These are phyloP conservation scores for Drosophila colorata DNA, from an alignment of 2,888 invertebrate genomes.

Conservation along the genomic window DNA sequence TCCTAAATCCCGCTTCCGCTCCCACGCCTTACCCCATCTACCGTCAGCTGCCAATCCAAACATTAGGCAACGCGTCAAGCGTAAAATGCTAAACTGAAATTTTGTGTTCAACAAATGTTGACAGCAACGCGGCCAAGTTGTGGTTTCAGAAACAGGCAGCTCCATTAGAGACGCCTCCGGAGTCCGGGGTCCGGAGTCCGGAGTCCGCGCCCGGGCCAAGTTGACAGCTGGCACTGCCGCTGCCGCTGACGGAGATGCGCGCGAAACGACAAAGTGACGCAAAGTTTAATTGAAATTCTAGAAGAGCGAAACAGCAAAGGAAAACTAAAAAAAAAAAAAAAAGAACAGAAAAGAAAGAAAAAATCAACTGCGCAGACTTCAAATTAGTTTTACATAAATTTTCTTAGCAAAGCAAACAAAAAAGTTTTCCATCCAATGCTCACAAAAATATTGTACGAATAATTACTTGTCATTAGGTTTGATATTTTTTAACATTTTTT, in stretches of 20 bases:
- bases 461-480: constrained; percentile 37
- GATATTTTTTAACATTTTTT: constrained; percentile 7
- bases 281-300: constrained; percentile 79
- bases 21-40: not conserved
- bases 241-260: constrained; percentile 42
- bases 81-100: constrained; percentile 78
- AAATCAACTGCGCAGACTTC: constrained; percentile 37
- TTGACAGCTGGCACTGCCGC: constrained; percentile 66
- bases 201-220: constrained; percentile 9
- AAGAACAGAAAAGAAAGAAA: not conserved
- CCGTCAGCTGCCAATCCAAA: constrained; percentile 35
- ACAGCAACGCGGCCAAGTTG: constrained; percentile 63
- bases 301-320: constrained; percentile 22
- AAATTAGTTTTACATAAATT: constrained; percentile 76
- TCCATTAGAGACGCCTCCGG: constrained; percentile 61
- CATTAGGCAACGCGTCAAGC: constrained; percentile 74
- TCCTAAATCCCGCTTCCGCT: no score
- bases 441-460: constrained; percentile 48
- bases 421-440: constrained; percentile 32
- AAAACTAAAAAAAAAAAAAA: constrained; percentile 12
- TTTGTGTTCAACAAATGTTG: constrained; percentile 77
- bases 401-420: constrained; percentile 15
- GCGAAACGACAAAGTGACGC: constrained; percentile 66
- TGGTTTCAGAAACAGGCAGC: constrained; percentile 44
- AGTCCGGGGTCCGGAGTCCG: not conserved